Evolutionary conservation across 2,113 vertebrate species (phyloP).

Genomic region (Galemys pyrenaicus): DNA sequence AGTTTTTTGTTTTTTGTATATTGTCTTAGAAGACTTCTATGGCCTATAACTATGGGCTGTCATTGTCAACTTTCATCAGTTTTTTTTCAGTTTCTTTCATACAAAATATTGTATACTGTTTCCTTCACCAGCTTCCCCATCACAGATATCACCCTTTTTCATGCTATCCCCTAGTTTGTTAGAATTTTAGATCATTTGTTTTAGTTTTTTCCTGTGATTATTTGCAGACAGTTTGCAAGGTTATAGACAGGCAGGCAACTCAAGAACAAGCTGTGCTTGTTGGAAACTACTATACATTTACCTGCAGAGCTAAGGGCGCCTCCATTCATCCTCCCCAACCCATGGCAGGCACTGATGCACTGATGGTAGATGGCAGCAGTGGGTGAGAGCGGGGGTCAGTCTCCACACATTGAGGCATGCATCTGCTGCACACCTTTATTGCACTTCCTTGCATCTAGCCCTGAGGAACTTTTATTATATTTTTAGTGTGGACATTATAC

Average conservation of each 20-base stretch:
- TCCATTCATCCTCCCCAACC: background rate
- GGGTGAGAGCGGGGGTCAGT: background rate
- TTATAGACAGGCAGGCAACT: background rate
- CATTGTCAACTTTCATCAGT: background rate
- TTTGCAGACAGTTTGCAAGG: background rate
- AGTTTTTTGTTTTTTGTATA: background rate
- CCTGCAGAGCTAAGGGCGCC: background rate
- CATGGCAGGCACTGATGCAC: background rate
- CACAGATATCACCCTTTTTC: background rate
- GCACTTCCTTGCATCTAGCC: background rate
- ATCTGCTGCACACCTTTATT: background rate
- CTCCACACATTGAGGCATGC: background rate
- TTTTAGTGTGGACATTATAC: conserved; percentile 31
- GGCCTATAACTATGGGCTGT: background rate
- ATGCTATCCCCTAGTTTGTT: background rate
- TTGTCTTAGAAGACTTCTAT: background rate
- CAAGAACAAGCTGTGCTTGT: background rate
- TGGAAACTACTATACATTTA: background rate
- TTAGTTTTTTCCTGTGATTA: background rate
- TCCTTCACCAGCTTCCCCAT: background rate
- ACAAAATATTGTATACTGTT: background rate
- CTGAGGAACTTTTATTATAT: background rate
- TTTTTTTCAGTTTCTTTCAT: background rate
- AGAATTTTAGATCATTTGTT: background rate
- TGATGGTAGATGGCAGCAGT: background rate